Evolutionary conservation across 2,797 vertebrate species (phyloP).

Genomic region (Microchirus variegatus): DNA sequence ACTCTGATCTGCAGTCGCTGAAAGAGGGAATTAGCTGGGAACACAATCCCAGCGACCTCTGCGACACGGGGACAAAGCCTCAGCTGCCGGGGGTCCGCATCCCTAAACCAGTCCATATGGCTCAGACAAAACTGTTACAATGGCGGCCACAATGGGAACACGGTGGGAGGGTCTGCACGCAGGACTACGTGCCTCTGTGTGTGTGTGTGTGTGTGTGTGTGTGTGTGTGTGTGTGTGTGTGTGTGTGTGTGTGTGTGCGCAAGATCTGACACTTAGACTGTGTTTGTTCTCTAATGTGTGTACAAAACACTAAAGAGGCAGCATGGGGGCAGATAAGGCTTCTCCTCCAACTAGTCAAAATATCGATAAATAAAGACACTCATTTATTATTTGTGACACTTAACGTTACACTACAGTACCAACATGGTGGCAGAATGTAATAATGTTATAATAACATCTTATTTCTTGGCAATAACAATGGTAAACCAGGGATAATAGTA

Average conservation of each 20-base stretch:
- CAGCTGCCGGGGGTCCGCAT: slow-evolving; percentile 84
- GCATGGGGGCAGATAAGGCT: neutral
- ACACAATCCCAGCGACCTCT: slow-evolving; percentile 87
- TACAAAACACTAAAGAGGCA: neutral
- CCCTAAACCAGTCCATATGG: slow-evolving; percentile 85
- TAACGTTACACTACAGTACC: too few species aligned
- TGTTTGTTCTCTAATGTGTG: slow-evolving; percentile 49
- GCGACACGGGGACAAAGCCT: slow-evolving; percentile 85
- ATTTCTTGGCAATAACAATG: too few species aligned
- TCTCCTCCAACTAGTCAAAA: neutral
- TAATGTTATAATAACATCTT: too few species aligned
- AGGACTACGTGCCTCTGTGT: too few species aligned
- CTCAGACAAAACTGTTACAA: slow-evolving; percentile 85
- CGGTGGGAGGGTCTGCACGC: slow-evolving; percentile 72
- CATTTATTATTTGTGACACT: neutral
- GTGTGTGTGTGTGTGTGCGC: slow-evolving; percentile 25
- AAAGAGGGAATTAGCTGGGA: slow-evolving; percentile 90
- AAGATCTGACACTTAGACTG: slow-evolving; percentile 46
- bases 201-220: too few species aligned
- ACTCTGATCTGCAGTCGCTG: slow-evolving; percentile 86
- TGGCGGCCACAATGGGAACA: slow-evolving; percentile 79
- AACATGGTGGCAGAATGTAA: too few species aligned
- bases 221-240: slow-evolving; percentile 15
- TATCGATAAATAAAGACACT: neutral
- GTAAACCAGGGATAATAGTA: too few species aligned